Percentiles rank a stretch among this genome's conserved stretches.
Conservation (phyloP, 2,797 vertebrate genomes). For the Diceros bicornis region DNA sequence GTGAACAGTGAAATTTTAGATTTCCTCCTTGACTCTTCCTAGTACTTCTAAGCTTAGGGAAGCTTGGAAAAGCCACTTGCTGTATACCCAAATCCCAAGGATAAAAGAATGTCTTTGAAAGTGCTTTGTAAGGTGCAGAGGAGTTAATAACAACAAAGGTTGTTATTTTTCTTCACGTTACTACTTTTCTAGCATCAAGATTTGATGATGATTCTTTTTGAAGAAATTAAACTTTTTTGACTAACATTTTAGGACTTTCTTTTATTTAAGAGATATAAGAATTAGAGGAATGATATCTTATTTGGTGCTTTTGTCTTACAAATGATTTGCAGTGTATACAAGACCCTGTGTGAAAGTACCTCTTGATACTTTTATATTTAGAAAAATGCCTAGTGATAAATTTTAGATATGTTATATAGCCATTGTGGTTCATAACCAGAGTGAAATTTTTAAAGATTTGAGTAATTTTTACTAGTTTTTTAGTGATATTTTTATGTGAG, state of each 20-base stretch:
- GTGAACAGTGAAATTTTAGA: conserved; percentile 17
- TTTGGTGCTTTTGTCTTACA: conserved; percentile 10
- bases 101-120: not conserved
- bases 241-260: not conserved
- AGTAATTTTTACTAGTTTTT: conserved; percentile 47
- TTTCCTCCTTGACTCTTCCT: not conserved
- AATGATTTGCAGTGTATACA: not conserved
- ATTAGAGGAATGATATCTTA: not conserved
- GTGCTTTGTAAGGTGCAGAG: conserved; percentile 14
- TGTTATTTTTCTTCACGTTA: conserved; percentile 3
- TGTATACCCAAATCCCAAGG: not conserved
- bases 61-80: not conserved
- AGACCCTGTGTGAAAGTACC: not conserved
- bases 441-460: conserved; percentile 62
- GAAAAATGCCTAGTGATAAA: conserved; percentile 32
- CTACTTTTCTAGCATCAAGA: conserved; percentile 7
- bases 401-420: conserved; percentile 5
- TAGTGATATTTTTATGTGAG: conserved; percentile 38
- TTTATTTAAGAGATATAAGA: conserved; percentile 25
- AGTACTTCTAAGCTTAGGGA: not conserved
- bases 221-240: conserved; percentile 28
- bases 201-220: conserved; percentile 15
- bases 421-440: conserved; percentile 16
- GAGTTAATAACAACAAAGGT: not conserved
- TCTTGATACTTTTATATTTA: not conserved